Evolutionary conservation across 2,113 vertebrate species (phyloP), one percentile per base, ranked within the genome.

Genomic region (Egretta garzetta): DNA sequence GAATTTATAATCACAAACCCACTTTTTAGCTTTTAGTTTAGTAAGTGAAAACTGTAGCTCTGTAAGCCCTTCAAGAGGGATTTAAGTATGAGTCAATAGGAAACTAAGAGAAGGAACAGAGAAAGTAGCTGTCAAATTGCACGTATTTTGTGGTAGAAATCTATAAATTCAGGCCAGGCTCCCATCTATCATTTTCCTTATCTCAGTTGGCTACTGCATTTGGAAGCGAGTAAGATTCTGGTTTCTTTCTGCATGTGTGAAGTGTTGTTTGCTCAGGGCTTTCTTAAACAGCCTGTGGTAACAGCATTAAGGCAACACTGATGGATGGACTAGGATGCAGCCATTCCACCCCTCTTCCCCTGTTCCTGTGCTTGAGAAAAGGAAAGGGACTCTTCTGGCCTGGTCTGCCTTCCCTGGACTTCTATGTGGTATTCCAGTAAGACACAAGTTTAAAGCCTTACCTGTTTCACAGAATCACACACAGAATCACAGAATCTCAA

Each of bases 161-260:
- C 96, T 91, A 94, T 94, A 97, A 94, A 95, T 87, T 96, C 94
- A 95, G 89, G 58, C 53, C 66, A 91, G 66, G 70, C 70, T 96
- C 70, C 95, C 62, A 73, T 96, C 94, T 96, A 82, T 95, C 89
- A 93, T 91, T 96, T 93, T 87, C 49, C 89, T 95, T 96, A 94
- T 97, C 96, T 97, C 80, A 55, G 24, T 55, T 89, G 41, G 23
- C 71, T 97, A 47, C 70, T 76, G 84, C 66, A 66, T 1, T 85
- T 70, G 70, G 70, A 84, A 92, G 43, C 3, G 10, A 95, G 9
- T 71, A 90, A 89, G 80, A 72, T 81, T 94, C 56, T 90, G 37
- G 26, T 62, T 93, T 86, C 77, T 83, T 76, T 67, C 88, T 71
- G 33, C 67, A 10, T 49, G 35, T 68, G 80, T 71, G 60, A 81